These are phyloP conservation scores for Penaeus monodon DNA, from an alignment of 2,888 invertebrate genomes.

Conservation along the genomic window DNA sequence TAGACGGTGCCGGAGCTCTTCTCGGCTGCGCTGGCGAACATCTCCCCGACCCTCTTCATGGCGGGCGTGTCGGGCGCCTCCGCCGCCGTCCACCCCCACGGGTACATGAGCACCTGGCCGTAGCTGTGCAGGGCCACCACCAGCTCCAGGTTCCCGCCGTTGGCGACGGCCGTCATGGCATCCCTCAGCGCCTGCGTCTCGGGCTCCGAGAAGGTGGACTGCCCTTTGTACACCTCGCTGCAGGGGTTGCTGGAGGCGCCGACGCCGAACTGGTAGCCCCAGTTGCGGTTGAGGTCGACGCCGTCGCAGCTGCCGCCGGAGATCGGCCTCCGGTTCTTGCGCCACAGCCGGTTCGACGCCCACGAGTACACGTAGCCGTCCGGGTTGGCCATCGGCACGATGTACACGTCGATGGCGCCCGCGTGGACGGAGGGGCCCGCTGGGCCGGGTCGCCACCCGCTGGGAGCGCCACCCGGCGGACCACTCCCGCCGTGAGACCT, in stretches of 20 bases:
- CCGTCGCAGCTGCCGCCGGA: constrained; percentile 67
- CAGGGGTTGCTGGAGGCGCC: constrained; percentile 32
- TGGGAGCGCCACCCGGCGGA: neutral
- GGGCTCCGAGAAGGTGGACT: constrained; percentile 57
- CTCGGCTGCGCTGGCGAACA: constrained; percentile 1
- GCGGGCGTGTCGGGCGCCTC: neutral
- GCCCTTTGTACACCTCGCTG: constrained; percentile 50
- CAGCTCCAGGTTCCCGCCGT: constrained; percentile 26
- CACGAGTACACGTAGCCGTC: constrained; percentile 88
- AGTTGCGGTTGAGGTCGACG: constrained; percentile 70
- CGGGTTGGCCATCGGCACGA: constrained; percentile 83
- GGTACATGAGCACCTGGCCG: constrained; percentile 67
- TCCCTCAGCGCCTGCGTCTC: constrained; percentile 50
- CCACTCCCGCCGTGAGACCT: constrained; percentile 50
- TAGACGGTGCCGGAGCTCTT: constrained; percentile 46
- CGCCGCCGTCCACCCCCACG: constrained; percentile 66
- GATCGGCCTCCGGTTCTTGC: constrained; percentile 65
- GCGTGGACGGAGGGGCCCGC: neutral
- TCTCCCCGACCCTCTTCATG: constrained; percentile 1
- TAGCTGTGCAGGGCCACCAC: constrained; percentile 66
- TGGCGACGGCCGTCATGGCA: constrained; percentile 40
- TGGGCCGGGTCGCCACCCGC: neutral
- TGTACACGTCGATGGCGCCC: constrained; percentile 75
- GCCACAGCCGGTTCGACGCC: constrained; percentile 42
- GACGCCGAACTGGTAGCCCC: constrained; percentile 66